Evolutionary conservation across 2,113 vertebrate genomes (phyloP).

Genomic region (Rutilus rutilus): DNA sequence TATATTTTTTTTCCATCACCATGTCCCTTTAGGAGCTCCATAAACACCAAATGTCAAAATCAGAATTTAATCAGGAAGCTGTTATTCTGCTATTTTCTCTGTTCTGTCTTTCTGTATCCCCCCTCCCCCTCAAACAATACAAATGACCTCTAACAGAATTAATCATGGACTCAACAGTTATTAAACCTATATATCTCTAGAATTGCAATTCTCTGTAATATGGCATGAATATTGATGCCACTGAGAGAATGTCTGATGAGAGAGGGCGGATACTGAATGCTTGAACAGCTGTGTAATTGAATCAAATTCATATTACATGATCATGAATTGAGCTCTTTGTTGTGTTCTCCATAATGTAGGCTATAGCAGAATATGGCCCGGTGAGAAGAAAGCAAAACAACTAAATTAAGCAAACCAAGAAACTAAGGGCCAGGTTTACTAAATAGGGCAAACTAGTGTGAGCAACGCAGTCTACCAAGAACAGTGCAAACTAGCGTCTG

Average conservation of each 20-base stretch:
- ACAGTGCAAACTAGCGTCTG: too few relatives aligned
- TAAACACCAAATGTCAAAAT: background rate
- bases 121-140: slow-evolving; percentile 7
- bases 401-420: slow-evolving; percentile 14
- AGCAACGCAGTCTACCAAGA: too few relatives aligned
- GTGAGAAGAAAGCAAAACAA: background rate
- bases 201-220: slow-evolving; percentile 42
- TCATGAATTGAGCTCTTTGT: slow-evolving; percentile 39
- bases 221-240: slow-evolving; percentile 59
- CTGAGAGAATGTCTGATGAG: slow-evolving; percentile 43
- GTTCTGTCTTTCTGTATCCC: background rate
- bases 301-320: slow-evolving; percentile 56
- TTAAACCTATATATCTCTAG: slow-evolving; percentile 55
- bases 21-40: too few relatives aligned
- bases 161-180: slow-evolving; percentile 47
- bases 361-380: slow-evolving; percentile 14
- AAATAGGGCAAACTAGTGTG: too few relatives aligned
- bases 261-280: slow-evolving; percentile 29
- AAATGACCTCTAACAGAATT: slow-evolving; percentile 48
- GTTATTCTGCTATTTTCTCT: background rate
- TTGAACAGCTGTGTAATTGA: slow-evolving; percentile 51
- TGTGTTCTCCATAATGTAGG: slow-evolving; percentile 39
- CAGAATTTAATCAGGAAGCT: background rate
- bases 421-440: too few relatives aligned
- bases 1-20: too few relatives aligned